These are phyloP conservation scores for Mungos mungo DNA, from an alignment of 2,113 vertebrate genomes.

Conservation along the genomic window DNA sequence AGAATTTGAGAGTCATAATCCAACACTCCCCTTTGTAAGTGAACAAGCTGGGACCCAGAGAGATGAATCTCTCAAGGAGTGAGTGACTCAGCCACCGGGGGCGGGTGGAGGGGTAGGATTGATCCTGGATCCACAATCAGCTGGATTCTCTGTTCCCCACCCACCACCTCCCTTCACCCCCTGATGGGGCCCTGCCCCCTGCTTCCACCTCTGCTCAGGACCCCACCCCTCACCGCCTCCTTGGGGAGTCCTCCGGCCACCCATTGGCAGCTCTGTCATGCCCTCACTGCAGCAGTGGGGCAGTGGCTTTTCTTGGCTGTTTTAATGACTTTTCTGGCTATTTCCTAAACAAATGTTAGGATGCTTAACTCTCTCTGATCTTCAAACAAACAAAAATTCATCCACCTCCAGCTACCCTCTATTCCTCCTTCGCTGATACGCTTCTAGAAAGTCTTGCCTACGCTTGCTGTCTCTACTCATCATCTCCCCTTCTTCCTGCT, in stretches of 20 bases:
- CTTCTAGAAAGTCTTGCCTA: background rate
- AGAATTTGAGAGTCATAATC: background rate
- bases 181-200: background rate
- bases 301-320: background rate
- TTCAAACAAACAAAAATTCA: background rate
- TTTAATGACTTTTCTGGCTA: background rate
- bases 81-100: background rate
- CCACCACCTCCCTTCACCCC: background rate
- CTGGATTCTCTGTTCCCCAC: background rate
- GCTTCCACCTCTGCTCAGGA: background rate
- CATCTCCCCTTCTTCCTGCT: too few species aligned
- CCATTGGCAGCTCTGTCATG: background rate
- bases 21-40: background rate
- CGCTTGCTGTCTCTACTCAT: background rate
- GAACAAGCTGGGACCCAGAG: background rate
- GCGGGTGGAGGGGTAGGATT: too few species aligned
- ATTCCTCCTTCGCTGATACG: background rate
- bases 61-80: background rate
- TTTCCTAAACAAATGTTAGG: background rate
- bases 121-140: background rate
- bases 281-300: background rate
- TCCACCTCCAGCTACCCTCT: background rate
- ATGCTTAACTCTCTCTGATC: background rate
- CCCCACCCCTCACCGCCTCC: background rate
- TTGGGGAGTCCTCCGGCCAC: background rate